Evolutionary conservation across 2,888 invertebrate species (phyloP), one percentile per base, ranked within the genome.

Genomic region (Caenorhabditis plicata): DNA sequence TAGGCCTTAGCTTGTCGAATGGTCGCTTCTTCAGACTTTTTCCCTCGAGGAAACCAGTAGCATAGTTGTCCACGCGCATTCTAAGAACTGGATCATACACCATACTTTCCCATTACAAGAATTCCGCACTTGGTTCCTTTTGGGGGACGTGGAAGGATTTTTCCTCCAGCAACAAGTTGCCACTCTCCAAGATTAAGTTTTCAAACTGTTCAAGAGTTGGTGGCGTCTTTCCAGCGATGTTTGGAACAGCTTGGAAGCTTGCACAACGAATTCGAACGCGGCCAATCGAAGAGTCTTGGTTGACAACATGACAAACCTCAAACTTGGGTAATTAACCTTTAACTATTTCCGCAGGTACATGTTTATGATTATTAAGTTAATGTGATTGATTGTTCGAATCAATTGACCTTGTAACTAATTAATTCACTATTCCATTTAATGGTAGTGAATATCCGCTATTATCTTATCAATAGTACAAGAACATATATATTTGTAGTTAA

Each of bases 101-200:
- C 78, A 54, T 78, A 78, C 65, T 78, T 78, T 45, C 78, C 78
- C 78, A 78, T 78, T 11, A 78, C 75, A 43, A 78, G 69, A 38
- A 75, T 73, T 42, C 78, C 78, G 48, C 64, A 64, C 19, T 67
- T 64, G n/a, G 78, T 78, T 49, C 78, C 78, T 45, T 77, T 78
- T 35, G 78, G 78, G n/a, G 78, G 75, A 53, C 78, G 77, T 26
- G 78, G 78, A 41, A 78, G 70, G 44, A 78, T 74, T 54, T 78
- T 78, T 44, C 78, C 78, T 25, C 51, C 74, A 19, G 75, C 71
- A 65, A 71, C 74, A 35, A 74, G 66, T 50, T 73, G 73, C 74
- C 77, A 76, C 64, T 72, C 73, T 67, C 75, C 77, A 43, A 74
- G 75, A 60, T 77, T 76, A 43, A 75, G 60, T 32, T 78, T 36